Percentiles rank a stretch among this genome's conserved stretches.
Conservation (phyloP, 2,113 vertebrate species). For the Microtus richardsoni region DNA sequence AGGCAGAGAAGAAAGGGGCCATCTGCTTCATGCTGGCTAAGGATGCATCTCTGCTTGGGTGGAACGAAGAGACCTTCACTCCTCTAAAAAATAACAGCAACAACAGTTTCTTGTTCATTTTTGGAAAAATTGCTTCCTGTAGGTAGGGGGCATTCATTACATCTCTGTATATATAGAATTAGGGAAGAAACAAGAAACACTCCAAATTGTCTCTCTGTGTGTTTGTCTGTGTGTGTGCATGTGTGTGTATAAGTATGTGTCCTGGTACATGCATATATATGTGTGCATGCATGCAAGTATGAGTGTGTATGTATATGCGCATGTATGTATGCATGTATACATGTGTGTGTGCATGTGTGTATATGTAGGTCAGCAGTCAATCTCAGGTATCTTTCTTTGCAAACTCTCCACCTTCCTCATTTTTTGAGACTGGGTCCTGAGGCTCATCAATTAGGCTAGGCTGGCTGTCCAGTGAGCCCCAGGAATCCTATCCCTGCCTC, state of each 20-base stretch:
- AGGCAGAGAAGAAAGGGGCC: slow-evolving; percentile 79
- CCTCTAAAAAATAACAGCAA: slow-evolving; percentile 56
- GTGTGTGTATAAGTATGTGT: neutral
- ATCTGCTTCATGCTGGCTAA: slow-evolving; percentile 77
- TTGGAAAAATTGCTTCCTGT: slow-evolving; percentile 25
- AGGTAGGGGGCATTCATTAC: neutral
- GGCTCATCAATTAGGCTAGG: neutral
- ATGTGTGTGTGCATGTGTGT: neutral
- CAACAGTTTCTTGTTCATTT: slow-evolving; percentile 71
- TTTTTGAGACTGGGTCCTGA: neutral
- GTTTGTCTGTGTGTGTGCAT: neutral
- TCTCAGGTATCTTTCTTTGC: neutral
- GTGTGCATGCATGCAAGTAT: neutral
- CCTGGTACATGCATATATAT: neutral
- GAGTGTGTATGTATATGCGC: neutral
- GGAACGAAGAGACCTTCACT: slow-evolving; percentile 38
- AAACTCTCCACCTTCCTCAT: neutral
- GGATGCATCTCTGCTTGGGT: neutral
- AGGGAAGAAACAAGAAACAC: neutral
- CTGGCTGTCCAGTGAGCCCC: neutral
- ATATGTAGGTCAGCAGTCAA: neutral
- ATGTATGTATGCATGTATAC: neutral
- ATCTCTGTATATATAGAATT: neutral
- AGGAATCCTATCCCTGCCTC: neutral
- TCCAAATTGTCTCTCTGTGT: neutral